These are phyloP conservation scores for Naso thynnoides DNA, from an alignment of 2,797 vertebrate genomes.

Conservation along the genomic window DNA sequence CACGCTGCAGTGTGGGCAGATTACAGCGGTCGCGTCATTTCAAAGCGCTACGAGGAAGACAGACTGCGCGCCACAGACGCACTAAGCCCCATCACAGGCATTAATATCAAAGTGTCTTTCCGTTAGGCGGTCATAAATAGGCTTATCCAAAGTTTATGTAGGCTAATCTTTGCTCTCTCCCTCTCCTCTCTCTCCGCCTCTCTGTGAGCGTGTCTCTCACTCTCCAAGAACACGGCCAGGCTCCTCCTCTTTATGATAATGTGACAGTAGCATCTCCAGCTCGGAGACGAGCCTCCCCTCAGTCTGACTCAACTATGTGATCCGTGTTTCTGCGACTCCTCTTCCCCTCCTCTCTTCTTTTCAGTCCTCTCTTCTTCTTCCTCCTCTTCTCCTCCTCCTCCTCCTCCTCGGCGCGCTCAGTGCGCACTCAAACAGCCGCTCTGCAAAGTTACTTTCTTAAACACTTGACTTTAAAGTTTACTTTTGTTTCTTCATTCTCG, in stretches of 20 bases:
- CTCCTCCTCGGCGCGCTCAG: slow-evolving; percentile 46
- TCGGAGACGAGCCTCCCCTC: slow-evolving; percentile 77
- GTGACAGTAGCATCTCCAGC: slow-evolving; percentile 84
- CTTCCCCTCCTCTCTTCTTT: slow-evolving; percentile 48
- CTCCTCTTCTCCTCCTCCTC: slow-evolving; percentile 40
- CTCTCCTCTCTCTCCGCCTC: slow-evolving; percentile 55
- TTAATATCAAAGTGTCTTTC: slow-evolving; percentile 66
- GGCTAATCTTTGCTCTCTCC: slow-evolving; percentile 73
- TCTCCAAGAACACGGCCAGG: slow-evolving; percentile 74
- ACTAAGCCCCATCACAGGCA: slow-evolving; percentile 47
- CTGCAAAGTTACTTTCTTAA: slow-evolving; percentile 87
- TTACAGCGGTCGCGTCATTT: slow-evolving; percentile 45
- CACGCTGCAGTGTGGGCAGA: slow-evolving; percentile 42
- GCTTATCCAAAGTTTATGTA: slow-evolving; percentile 79
- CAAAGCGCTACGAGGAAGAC: slow-evolving; percentile 40
- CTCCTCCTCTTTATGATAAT: slow-evolving; percentile 84
- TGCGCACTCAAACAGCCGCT: slow-evolving; percentile 42
- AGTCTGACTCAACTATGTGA: slow-evolving; percentile 82
- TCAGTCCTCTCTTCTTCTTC: slow-evolving; percentile 26
- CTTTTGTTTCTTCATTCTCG: slow-evolving; percentile 69
- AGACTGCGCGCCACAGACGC: slow-evolving; percentile 50
- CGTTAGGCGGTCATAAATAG: slow-evolving; percentile 71
- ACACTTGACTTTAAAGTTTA: slow-evolving; percentile 74
- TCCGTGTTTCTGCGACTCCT: slow-evolving; percentile 73
- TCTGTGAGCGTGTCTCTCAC: slow-evolving; percentile 49